Evolutionary conservation across 2,888 invertebrate genomes (phyloP), one percentile per base, ranked within the genome.

Genomic region (Drosophila koepferae): DNA sequence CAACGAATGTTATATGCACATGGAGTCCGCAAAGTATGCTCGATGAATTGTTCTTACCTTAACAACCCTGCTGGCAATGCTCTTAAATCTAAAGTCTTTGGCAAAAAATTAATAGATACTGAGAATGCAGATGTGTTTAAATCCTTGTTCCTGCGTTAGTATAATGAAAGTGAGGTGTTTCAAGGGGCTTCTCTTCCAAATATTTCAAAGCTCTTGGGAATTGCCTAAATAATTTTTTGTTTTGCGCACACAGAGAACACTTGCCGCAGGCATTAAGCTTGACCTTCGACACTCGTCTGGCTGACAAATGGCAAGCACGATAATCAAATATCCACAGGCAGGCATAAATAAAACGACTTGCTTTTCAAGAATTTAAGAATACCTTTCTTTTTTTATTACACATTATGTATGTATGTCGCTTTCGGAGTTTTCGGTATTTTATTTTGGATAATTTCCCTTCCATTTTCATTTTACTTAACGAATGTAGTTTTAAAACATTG

Each of bases 291-390:
- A 40, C 54, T 23, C 49, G 49, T 0, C 10, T 20, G 10, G 41
- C 34, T 28, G 34, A 48, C 23, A 18, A 31, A 16, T 41, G 12
- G 38, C 23, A 16, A 38, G 16, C 51, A 70, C 72, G 55, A 74
- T 62, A 73, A 63, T 36, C 73, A 73, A 14, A 16, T 28, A 9
- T 41, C 53, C 61, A 28, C 36, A n/a, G 28, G 41, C 36, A 14
- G 23, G 9, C 41, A 41, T 20, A 72, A 89, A 71, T 60, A 16
- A 72, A 69, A 77, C 77, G 34, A 55, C 74, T 73, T 38, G 23
- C 38, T 18, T 72, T 82, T 89, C 87, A 87, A 87, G 89, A 89
- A 82, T 90, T 89, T 89, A 81, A 72, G 80, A 89, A 90, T 84
- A 81, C 77, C 72, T 76, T 82, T 86, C 69, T 73, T 72, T 81